These are phyloP conservation scores for Xanthorhoe spadicearia DNA, from an alignment of 2,888 invertebrate genomes.

Conservation along the genomic window DNA sequence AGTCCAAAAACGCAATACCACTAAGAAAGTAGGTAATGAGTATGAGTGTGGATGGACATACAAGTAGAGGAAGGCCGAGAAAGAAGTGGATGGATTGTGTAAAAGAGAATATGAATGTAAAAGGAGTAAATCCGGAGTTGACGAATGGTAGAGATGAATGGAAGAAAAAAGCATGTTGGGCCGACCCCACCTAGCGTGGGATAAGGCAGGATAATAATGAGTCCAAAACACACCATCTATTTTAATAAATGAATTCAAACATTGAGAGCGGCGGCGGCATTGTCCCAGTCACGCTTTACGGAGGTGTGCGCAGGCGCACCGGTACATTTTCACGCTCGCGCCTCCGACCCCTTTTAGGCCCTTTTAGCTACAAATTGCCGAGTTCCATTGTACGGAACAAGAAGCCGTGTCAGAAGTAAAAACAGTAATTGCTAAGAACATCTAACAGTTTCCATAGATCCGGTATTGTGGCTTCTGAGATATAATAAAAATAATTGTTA, in stretches of 20 bases:
- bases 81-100: too few relatives aligned
- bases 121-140: too few relatives aligned
- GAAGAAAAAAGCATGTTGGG: too few relatives aligned
- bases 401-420: conserved; percentile 61
- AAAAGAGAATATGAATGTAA: too few relatives aligned
- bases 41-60: too few relatives aligned
- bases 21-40: too few relatives aligned
- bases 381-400: conserved; percentile 66
- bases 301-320: conserved; percentile 49
- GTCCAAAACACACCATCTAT: not conserved
- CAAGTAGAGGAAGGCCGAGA: too few relatives aligned
- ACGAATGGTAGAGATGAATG: too few relatives aligned
- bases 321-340: conserved; percentile 60
- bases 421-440: conserved; percentile 37
- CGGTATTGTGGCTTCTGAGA: not conserved
- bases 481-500: not conserved
- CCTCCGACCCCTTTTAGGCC: conserved; percentile 51
- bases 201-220: too few relatives aligned
- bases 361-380: conserved; percentile 55
- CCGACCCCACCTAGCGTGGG: too few relatives aligned
- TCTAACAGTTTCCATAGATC: conserved; percentile 22
- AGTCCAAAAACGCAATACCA: too few relatives aligned
- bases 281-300: conserved; percentile 43
- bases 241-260: not conserved
- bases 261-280: conserved; percentile 29